These are phyloP conservation scores for Heterotilapia buettikoferi DNA, from an alignment of 2,113 vertebrate species.

Conservation along the genomic window DNA sequence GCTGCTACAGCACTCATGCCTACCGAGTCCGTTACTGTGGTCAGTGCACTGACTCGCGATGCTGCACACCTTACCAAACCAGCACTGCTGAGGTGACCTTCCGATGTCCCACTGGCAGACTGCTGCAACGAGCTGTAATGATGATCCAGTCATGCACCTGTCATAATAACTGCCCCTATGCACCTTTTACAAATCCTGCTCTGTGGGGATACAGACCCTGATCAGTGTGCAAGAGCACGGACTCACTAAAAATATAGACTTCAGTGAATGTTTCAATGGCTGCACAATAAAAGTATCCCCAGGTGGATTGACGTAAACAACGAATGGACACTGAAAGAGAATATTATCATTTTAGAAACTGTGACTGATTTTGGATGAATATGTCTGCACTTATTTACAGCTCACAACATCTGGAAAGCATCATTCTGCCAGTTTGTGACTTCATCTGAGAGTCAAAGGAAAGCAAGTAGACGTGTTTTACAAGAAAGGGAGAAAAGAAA, in stretches of 20 bases:
- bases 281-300: not conserved
- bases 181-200: slow-evolving; percentile 32
- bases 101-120: slow-evolving; percentile 51
- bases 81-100: slow-evolving; percentile 62
- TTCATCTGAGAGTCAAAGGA: not conserved
- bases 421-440: not conserved
- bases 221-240: not conserved
- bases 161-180: slow-evolving; percentile 67
- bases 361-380: slow-evolving; percentile 1
- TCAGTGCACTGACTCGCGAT: slow-evolving; percentile 63
- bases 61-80: slow-evolving; percentile 68
- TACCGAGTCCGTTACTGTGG: slow-evolving; percentile 69
- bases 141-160: slow-evolving; percentile 73
- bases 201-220: slow-evolving; percentile 38
- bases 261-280: not conserved
- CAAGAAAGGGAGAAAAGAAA: not conserved
- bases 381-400: slow-evolving; percentile 19
- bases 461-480: not conserved
- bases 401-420: not conserved
- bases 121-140: slow-evolving; percentile 62
- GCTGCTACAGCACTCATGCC: slow-evolving; percentile 60
- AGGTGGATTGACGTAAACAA: not conserved
- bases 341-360: not conserved
- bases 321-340: not conserved
- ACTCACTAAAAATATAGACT: not conserved